Conservation (phyloP, 2,888 invertebrate genomes). For the Dasypogon diadema region DNA sequence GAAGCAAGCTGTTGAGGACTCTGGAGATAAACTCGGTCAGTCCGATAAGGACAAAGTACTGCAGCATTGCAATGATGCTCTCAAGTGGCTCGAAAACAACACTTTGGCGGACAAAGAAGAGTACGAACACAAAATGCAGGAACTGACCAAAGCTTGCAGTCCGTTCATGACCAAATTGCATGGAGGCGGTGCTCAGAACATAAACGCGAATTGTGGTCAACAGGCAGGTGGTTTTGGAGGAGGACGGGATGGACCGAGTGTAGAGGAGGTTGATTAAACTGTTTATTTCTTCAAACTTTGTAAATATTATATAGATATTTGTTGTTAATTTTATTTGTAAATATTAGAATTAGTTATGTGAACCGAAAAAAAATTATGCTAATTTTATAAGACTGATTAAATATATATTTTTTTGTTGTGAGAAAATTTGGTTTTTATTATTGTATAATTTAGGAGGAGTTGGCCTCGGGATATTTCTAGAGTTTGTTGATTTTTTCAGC, state of each 20-base stretch:
- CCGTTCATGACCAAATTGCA: conserved; percentile 61
- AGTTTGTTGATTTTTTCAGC: too few relatives aligned
- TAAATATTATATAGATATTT: too few relatives aligned
- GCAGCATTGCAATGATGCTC: conserved; percentile 74
- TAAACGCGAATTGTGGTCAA: conserved; percentile 66
- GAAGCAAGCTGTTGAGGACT: conserved; percentile 76
- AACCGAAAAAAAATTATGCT: too few relatives aligned
- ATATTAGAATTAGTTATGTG: too few relatives aligned
- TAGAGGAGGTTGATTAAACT: conserved; percentile 58
- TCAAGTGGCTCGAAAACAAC: conserved; percentile 81
- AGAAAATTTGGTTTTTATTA: too few relatives aligned
- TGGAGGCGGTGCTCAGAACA: conserved; percentile 53
- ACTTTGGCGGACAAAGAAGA: conserved; percentile 80
- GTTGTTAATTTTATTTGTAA: too few relatives aligned
- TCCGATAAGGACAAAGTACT: conserved; percentile 77
- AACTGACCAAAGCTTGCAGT: conserved; percentile 63
- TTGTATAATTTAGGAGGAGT: too few relatives aligned
- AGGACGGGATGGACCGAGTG: conserved; percentile 66
- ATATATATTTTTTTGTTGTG: too few relatives aligned
- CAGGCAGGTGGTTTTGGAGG: conserved; percentile 74
- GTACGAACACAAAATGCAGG: conserved; percentile 71
- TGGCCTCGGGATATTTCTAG: too few relatives aligned
- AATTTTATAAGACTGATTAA: too few relatives aligned
- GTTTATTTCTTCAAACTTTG: too few relatives aligned
- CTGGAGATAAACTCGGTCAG: conserved; percentile 73